Conservation (phyloP, 2,797 vertebrate genomes). For the Hippocampus kuda region DNA sequence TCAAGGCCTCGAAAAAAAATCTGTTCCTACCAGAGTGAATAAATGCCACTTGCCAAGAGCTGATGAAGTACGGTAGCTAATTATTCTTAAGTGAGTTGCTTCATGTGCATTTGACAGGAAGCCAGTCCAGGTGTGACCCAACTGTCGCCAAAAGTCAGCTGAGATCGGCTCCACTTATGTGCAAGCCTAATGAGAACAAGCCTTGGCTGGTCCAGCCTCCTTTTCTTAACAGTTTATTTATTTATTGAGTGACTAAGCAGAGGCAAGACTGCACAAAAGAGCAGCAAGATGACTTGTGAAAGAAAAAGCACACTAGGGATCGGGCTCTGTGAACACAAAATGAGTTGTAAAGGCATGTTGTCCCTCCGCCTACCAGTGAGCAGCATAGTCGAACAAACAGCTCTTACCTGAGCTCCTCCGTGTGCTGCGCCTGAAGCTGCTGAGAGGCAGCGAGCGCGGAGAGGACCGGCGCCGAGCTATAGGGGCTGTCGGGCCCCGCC, state of each 20-base stretch:
- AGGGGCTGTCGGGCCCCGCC: conserved; percentile 65
- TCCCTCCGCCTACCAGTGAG: conserved; percentile 23
- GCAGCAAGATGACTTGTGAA: conserved; percentile 23
- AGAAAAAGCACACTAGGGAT: conserved; percentile 1
- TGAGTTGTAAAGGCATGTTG: conserved; percentile 1
- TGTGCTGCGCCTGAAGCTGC: conserved; percentile 72
- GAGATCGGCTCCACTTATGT: too few species aligned
- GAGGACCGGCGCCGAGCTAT: conserved; percentile 65
- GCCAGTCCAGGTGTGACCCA: too few species aligned
- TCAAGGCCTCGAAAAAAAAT: too few species aligned
- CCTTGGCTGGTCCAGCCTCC: conserved; percentile 12
- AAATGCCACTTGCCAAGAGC: too few species aligned
- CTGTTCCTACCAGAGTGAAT: too few species aligned
- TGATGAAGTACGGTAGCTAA: too few species aligned
- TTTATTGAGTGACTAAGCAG: conserved; percentile 36
- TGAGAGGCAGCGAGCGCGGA: conserved; percentile 67
- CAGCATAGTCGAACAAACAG: conserved; percentile 26
- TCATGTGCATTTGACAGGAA: too few species aligned
- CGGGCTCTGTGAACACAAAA: conserved; percentile 12
- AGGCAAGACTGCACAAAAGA: conserved; percentile 26
- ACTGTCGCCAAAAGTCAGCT: too few species aligned
- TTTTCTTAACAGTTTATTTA: conserved; percentile 39
- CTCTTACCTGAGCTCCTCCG: conserved; percentile 89
- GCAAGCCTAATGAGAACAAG: too few species aligned
- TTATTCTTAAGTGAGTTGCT: too few species aligned